Percentiles rank a stretch among this genome's conserved stretches.
Evolutionary conservation across 2,113 vertebrate genomes (phyloP).

Genomic region (Seriola dumerili): DNA sequence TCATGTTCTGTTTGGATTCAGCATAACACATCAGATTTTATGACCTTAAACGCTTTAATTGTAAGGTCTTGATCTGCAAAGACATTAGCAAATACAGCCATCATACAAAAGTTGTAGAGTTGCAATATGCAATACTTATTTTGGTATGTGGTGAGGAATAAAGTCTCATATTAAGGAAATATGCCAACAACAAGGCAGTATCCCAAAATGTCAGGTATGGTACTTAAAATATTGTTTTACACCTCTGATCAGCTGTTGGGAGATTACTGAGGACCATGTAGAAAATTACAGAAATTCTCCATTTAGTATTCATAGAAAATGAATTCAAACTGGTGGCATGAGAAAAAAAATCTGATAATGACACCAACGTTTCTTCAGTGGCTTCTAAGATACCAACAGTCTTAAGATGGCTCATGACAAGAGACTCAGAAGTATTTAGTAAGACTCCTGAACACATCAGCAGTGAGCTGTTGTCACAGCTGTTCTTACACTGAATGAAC

Average conservation of each 20-base stretch:
- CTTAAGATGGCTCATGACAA: not conserved
- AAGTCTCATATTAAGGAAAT: not conserved
- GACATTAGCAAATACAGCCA: not conserved
- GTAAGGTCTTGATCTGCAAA: not conserved
- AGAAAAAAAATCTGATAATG: not conserved
- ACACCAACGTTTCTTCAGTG: not conserved
- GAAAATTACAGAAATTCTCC: not conserved
- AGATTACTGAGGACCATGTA: not conserved
- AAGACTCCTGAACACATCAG: conserved; percentile 30
- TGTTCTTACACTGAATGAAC: conserved; percentile 50
- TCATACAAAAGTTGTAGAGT: not conserved
- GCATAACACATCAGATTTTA: not conserved
- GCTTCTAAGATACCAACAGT: not conserved
- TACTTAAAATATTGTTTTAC: too few relatives aligned
- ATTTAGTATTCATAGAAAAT: not conserved
- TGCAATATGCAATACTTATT: not conserved
- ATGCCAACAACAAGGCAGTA: not conserved
- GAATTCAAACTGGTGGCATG: not conserved
- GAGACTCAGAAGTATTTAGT: conserved; percentile 2
- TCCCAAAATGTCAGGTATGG: too few relatives aligned
- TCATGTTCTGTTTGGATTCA: not conserved
- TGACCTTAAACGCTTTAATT: not conserved
- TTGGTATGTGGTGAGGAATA: not conserved
- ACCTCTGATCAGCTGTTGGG: not conserved
- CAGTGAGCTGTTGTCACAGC: conserved; percentile 70